Percentiles rank a stretch among this genome's conserved stretches.
Evolutionary conservation across 2,797 vertebrate species (phyloP).

Genomic region (Paramormyrops hopkinsi): DNA sequence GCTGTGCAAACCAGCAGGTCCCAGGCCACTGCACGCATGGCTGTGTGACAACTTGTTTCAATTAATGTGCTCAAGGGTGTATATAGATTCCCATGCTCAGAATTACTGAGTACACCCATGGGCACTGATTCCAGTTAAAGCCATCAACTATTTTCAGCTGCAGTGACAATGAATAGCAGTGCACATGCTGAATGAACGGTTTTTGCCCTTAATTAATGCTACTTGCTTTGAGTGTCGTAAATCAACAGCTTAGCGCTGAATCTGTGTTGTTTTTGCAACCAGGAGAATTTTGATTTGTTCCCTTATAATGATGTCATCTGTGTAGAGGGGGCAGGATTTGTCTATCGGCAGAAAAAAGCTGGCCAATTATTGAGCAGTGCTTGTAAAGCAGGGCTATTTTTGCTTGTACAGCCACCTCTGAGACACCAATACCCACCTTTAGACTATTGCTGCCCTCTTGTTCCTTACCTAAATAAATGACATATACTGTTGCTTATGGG

Average conservation of each 20-base stretch:
- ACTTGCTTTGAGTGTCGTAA: neutral
- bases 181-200: neutral
- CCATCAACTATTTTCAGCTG: neutral
- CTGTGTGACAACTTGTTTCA: neutral
- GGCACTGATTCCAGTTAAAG: slow-evolving; percentile 4
- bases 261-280: neutral
- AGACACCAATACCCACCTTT: neutral
- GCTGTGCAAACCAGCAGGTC: neutral
- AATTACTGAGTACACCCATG: neutral
- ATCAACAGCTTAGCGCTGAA: neutral
- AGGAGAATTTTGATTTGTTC: neutral
- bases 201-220: neutral
- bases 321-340: neutral
- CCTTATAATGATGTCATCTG: neutral
- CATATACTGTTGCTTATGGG: neutral
- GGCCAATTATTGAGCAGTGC: neutral
- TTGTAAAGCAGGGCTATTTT: neutral
- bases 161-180: neutral
- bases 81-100: neutral
- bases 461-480: neutral
- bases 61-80: neutral
- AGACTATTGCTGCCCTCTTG: neutral
- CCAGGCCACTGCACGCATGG: neutral
- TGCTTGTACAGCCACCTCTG: neutral
- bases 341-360: neutral